phyloP scores from a whole-genome alignment of 2,113 vertebrate species.

The Vicugna pacos region DNA sequence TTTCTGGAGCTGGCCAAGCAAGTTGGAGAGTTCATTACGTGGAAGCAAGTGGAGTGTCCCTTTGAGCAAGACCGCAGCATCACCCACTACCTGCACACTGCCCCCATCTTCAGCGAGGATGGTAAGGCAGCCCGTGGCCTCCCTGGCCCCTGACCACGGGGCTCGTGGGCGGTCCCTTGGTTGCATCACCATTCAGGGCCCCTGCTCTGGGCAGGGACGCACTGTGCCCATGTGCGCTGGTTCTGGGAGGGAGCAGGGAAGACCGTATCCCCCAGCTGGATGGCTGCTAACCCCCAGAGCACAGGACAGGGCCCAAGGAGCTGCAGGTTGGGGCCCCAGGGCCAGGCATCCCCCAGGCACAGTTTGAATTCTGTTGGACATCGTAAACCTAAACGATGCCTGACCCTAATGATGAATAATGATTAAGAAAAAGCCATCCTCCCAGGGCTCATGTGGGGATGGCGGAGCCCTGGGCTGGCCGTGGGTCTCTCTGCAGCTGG shows the following conservation, averaged over 20 bases:
- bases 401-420: not conserved
- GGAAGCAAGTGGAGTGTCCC: constrained; percentile 92
- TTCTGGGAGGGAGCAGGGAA: not conserved
- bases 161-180: not conserved
- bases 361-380: no score
- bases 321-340: not conserved
- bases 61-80: constrained; percentile 89
- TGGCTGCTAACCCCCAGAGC: not conserved
- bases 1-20: constrained; percentile 91
- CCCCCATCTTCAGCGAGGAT: constrained; percentile 90
- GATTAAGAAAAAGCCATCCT: not conserved
- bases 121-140: constrained; percentile 82
- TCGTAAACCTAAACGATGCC: not conserved
- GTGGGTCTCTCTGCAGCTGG: not conserved
- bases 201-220: not conserved
- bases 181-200: no score
- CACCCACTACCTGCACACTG: constrained; percentile 89
- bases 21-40: constrained; percentile 91
- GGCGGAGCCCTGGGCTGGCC: not conserved
- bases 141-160: not conserved
- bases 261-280: not conserved
- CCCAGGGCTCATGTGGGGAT: not conserved
- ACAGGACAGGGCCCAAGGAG: not conserved
- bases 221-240: not conserved
- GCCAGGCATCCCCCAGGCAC: not conserved